Evolutionary conservation across 2,797 vertebrate genomes (phyloP).

Genomic region (Lacerta viridis): DNA sequence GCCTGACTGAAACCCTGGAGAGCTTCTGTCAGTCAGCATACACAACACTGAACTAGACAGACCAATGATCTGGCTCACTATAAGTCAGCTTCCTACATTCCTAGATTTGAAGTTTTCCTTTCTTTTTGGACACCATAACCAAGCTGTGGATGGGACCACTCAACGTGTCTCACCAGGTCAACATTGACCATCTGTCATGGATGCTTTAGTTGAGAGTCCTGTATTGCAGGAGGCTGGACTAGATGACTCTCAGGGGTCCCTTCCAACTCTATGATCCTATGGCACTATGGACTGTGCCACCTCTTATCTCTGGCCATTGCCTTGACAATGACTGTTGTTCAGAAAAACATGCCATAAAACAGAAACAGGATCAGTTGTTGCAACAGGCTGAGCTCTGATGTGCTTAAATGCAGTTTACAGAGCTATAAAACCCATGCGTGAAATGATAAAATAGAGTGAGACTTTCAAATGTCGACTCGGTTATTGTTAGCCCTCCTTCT

Average conservation of each 20-base stretch:
- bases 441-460: slow-evolving; percentile 76
- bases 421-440: slow-evolving; percentile 75
- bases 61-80: too few species aligned
- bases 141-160: not conserved
- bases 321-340: not conserved
- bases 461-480: slow-evolving; percentile 76
- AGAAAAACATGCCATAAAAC: slow-evolving; percentile 54
- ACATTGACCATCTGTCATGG: too few species aligned
- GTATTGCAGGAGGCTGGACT: too few species aligned
- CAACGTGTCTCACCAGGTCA: not conserved
- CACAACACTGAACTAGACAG: too few species aligned
- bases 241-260: too few species aligned
- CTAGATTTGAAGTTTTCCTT: too few species aligned
- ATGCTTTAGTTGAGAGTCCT: too few species aligned
- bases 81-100: not conserved
- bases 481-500: slow-evolving; percentile 75
- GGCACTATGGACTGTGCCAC: not conserved
- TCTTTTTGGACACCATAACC: too few species aligned
- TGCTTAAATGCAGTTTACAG: slow-evolving; percentile 69
- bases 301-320: not conserved
- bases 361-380: slow-evolving; percentile 62
- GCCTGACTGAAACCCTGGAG: not conserved
- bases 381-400: slow-evolving; percentile 56
- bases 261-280: too few species aligned
- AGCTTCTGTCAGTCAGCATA: too few species aligned